Evolutionary conservation across 2,888 invertebrate genomes (phyloP), one percentile per base, ranked within the genome.

Genomic region (Silvanus unidentatus): DNA sequence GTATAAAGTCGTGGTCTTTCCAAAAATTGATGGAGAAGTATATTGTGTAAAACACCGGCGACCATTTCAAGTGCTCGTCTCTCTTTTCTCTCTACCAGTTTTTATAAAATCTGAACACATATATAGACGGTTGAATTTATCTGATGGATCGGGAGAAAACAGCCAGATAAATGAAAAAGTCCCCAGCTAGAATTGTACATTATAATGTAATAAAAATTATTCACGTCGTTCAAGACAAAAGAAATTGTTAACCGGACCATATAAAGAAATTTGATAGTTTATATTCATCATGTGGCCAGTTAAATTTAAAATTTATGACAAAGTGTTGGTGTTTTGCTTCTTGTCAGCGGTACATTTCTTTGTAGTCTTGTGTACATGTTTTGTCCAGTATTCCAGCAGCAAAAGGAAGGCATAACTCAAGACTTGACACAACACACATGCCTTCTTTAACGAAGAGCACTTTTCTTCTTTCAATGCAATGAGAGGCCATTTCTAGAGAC

Each of bases 321-420:
- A 63, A 57, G 49, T 52, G 48, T 49, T 51, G 57, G 62, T 59
- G 60, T 62, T 61, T 60, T 56, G 59, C 59, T 60, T 57, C 59
- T 62, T 61, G 61, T 64, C 61, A 64, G 66, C 66, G 66, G 64
- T 56, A 57, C 63, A 63, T 65, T 64, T 63, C 64, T 64, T 64
- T 65, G 62, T 62, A 60, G 60, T 61, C 55, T 47, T 51, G 59
- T 58, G n/a, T n/a, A n/a, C n/a, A n/a, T n/a, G n/a, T n/a, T n/a
- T n/a, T 61, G 60, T 60, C 61, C 59, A 44, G 56, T 53, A 49
- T 53, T 43, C 47, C 46, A 53, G 5, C 37, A 16, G n/a, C 32
- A 32, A 52, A 59, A 66, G 68, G 66, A 67, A 68, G 63, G 60
- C 63, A 66, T 68, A 66, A 65, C 58, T 68, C 65, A 62, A 55